Base-by-base conservation (phyloP, 2,888 invertebrate species). In the Antheraea yamamai region DNA sequence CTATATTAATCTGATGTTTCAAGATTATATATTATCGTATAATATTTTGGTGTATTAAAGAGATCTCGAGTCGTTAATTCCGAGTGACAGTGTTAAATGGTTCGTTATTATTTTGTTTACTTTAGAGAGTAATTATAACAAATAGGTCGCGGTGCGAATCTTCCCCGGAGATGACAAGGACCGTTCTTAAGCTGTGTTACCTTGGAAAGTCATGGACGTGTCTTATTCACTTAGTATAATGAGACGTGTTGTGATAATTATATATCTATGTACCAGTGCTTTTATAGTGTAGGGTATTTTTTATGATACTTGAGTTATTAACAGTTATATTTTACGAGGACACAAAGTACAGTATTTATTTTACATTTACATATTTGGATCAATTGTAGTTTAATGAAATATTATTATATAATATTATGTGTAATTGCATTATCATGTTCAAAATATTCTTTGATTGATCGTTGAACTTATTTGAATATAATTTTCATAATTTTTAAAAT, bases 81-180 rank as follows among this genome's bases (percentile, higher is more conserved):
- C 83, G 80, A 88, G 84, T 81, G 92, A 92, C 91, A 91, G 88
- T 90, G 89, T 87, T 89, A 91, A 91, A 92, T 91, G 88, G 84
- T 85, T 82, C 82, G 87, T 84, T 83, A 86, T 66, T 87, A 89
- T 89, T 91, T 91, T 89, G 88, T 91, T 90, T 89, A 87, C 83
- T 87, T 87, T 84, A 80, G 83, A 81, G 84, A 82, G 83, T 90
- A 88, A 91, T 92, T 88, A 88, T 88, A 89, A 90, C 86, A 88
- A 89, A 90, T 90, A 87, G 89, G 90, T 81, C 84, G 81, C 76
- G 81, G 84, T 84, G 85, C 82, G 80, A 84, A 87, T 87, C 84
- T 85, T 79, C 79, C 80, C 75, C 77, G 77, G 75, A 80, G 83
- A 84, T 81, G 84, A 83, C 84, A 82, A 83, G 84, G 84, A 80